Conservation (phyloP, 2,113 vertebrate species). For the Microcebus ravelobensis region DNA sequence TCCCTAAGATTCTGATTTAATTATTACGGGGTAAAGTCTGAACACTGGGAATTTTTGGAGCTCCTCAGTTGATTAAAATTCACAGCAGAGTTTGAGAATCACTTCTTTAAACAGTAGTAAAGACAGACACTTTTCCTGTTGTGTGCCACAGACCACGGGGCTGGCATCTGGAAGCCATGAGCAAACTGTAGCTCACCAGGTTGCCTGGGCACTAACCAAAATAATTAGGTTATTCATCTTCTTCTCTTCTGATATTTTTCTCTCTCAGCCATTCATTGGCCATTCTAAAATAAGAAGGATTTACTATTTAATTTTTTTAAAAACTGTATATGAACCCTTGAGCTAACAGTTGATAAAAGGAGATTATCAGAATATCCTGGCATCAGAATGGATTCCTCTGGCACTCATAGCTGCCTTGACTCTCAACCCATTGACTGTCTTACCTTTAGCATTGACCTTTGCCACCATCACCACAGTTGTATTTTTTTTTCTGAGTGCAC, state of each 20-base stretch:
- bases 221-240: neutral
- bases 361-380: neutral
- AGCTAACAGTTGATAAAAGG: neutral
- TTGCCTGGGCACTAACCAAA: neutral
- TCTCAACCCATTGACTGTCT: neutral
- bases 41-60: neutral
- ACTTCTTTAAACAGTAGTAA: neutral
- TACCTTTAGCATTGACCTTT: neutral
- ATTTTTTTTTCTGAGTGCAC: neutral
- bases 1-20: neutral
- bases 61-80: neutral
- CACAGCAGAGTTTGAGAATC: neutral
- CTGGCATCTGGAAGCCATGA: neutral
- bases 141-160: neutral
- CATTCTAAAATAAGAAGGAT: neutral
- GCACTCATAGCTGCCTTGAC: neutral
- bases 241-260: neutral
- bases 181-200: neutral
- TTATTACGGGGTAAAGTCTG: neutral
- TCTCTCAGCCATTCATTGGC: neutral
- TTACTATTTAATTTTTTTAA: neutral
- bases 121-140: neutral
- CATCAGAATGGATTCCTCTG: neutral
- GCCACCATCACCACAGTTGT: neutral
- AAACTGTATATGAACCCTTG: neutral